Evolutionary conservation across 2,113 vertebrate species (phyloP).

Genomic region (Phalacrocorax pelagicus): DNA sequence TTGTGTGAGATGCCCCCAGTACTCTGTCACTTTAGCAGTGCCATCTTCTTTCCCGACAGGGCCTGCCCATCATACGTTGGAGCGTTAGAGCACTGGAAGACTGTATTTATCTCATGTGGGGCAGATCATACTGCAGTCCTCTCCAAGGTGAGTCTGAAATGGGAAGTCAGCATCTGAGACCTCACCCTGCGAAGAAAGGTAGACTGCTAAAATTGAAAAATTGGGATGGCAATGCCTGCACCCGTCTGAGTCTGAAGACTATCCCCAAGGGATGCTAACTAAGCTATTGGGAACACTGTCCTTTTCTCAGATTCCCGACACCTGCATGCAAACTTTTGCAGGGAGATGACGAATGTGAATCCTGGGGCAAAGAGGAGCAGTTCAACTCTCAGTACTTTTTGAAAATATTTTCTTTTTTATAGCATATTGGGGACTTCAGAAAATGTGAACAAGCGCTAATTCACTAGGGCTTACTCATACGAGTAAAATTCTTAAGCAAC

Average conservation of each 20-base stretch:
- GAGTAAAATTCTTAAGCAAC: not conserved
- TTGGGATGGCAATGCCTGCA: not conserved
- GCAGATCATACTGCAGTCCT: constrained; percentile 72
- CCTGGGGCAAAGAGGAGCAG: not conserved
- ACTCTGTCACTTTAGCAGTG: not conserved
- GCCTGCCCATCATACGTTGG: not conserved
- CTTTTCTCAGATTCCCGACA: not conserved
- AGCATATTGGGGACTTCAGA: not conserved
- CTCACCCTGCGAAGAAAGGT: not conserved
- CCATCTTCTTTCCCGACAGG: constrained; percentile 38
- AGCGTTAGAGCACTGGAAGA: constrained; percentile 54
- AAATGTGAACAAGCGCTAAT: not conserved
- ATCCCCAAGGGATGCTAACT: not conserved
- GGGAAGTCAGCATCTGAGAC: not conserved
- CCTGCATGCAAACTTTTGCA: not conserved
- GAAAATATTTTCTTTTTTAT: not conserved
- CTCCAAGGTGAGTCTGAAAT: constrained; percentile 66
- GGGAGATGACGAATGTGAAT: not conserved
- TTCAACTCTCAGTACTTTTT: not conserved
- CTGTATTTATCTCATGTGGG: constrained; percentile 71
- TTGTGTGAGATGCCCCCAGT: not conserved
- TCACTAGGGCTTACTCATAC: not conserved
- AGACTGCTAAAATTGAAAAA: not conserved
- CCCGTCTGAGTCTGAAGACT: fast-evolving
- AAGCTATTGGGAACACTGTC: not conserved